phyloP scores from a whole-genome alignment of 1,140 invertebrate genomes.

The Pseudomyrmex cubaensis region DNA sequence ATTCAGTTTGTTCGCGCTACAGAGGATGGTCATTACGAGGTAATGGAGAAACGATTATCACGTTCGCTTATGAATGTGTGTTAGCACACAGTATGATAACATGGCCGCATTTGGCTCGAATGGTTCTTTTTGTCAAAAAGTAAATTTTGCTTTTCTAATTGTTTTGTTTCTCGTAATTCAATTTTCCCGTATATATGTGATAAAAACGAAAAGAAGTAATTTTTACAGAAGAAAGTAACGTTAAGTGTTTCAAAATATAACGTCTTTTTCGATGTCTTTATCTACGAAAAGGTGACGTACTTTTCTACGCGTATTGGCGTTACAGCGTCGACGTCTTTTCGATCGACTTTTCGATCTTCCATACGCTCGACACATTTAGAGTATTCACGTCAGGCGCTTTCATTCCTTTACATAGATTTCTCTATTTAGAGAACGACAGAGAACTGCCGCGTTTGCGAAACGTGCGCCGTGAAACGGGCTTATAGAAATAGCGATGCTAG shows the following conservation, averaged over 20 bases:
- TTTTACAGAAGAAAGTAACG: too few relatives aligned
- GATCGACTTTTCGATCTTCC: constrained; percentile 43
- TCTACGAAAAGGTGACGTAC: constrained; percentile 15
- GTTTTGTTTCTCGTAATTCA: too few relatives aligned
- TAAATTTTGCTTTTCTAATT: not conserved
- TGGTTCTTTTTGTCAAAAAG: not conserved
- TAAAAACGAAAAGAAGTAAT: too few relatives aligned
- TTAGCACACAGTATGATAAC: not conserved
- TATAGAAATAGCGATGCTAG: constrained; percentile 8
- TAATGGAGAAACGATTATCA: constrained; percentile 81
- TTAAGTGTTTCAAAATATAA: not conserved
- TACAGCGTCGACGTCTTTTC: constrained; percentile 44
- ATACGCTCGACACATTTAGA: constrained; percentile 35
- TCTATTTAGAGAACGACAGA: constrained; percentile 48
- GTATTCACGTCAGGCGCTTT: constrained; percentile 50
- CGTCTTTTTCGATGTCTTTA: constrained; percentile 32
- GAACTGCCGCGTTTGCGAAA: constrained; percentile 29
- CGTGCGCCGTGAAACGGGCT: constrained; percentile 31
- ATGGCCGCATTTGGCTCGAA: not conserved
- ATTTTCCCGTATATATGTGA: too few relatives aligned
- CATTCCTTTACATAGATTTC: constrained; percentile 57
- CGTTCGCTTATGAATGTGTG: constrained; percentile 2
- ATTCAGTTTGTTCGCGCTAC: constrained; percentile 85
- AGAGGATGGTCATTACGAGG: constrained; percentile 84
- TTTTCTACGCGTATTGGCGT: constrained; percentile 24